A percentile compares a stretch with the other conserved stretches of the same genome.
Evolutionary conservation across 2,888 invertebrate species (phyloP).

Genomic region (Tinea semifulvella): DNA sequence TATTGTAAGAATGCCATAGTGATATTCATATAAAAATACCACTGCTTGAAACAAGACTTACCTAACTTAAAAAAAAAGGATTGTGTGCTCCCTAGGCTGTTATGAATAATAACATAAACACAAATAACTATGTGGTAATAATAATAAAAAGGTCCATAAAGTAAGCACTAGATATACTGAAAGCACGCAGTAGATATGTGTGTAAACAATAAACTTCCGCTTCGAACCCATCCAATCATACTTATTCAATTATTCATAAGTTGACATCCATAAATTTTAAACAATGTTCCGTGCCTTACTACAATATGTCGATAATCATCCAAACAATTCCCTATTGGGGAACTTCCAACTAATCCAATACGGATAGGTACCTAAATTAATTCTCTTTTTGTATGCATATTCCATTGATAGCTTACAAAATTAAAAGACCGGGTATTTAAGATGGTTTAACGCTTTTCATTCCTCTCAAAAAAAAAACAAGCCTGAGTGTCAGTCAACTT

Average conservation of each 20-base stretch:
- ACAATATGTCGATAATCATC: constrained; percentile 11
- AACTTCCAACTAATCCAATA: constrained; percentile 11
- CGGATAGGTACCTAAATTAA: constrained; percentile 5
- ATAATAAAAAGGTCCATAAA: background rate
- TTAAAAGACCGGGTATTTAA: background rate
- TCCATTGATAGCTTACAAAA: background rate
- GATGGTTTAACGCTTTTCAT: no score
- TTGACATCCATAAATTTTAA: constrained; percentile 8
- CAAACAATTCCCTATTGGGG: constrained; percentile 10
- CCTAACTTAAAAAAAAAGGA: no score
- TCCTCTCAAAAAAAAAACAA: no score
- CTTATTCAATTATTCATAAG: constrained; percentile 11
- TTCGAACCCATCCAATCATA: constrained; percentile 7
- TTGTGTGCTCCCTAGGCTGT: no score
- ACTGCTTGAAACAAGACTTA: no score
- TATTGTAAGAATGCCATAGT: no score
- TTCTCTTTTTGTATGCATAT: constrained; percentile 11
- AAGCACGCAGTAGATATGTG: constrained; percentile 4
- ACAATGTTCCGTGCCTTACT: constrained; percentile 7
- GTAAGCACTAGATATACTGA: constrained; percentile 4
- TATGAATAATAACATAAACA: no score
- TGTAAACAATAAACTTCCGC: constrained; percentile 9
- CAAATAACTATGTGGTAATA: background rate
- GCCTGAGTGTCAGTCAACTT: no score
- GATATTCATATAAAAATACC: no score